phyloP scores from a whole-genome alignment of 2,888 invertebrate genomes.

The Cantharis nigra region DNA sequence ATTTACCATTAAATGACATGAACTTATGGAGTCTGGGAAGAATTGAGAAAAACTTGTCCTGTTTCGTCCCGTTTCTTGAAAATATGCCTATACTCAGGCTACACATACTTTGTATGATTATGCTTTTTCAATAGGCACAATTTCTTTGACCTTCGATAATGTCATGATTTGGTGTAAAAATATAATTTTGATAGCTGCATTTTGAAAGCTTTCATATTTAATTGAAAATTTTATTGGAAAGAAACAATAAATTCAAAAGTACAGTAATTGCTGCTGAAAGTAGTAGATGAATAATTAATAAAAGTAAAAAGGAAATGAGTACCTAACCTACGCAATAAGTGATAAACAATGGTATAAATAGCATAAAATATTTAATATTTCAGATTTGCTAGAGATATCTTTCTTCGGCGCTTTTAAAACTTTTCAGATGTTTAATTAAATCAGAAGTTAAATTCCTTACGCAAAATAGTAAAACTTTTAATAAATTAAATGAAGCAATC shows the following conservation, averaged over 20 bases:
- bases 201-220: background rate
- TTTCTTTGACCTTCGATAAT: no score
- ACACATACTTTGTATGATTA: no score
- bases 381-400: constrained; percentile 43
- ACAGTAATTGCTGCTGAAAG: background rate
- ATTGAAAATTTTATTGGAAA: background rate
- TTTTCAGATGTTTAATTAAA: constrained; percentile 46
- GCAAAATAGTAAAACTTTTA: constrained; percentile 38
- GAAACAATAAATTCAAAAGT: background rate
- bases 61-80: no score
- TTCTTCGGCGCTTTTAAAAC: constrained; percentile 36
- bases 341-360: background rate
- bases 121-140: no score
- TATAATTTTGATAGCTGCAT: no score
- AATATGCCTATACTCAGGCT: no score
- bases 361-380: constrained; percentile 23
- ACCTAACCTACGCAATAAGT: background rate
- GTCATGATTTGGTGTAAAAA: no score
- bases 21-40: no score
- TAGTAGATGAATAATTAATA: no score
- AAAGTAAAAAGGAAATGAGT: no score
- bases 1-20: no score
- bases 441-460: constrained; percentile 43
- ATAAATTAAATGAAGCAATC: constrained; percentile 41
- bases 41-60: no score